Conservation (phyloP, 2,888 invertebrate species). For the Ferdinandea cuprea region DNA sequence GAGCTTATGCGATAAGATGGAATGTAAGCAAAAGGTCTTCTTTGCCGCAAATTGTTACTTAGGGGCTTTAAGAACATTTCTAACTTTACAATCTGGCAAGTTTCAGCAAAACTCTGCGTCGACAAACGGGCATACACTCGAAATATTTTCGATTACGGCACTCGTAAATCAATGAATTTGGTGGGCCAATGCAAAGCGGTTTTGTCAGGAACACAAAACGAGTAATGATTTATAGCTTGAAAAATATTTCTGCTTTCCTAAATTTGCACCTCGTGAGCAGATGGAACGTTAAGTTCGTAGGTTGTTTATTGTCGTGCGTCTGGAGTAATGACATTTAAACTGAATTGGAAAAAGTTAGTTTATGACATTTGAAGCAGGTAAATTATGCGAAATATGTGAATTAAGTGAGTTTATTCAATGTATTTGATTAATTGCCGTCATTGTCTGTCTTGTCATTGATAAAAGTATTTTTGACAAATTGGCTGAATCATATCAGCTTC, state of each 20-base stretch:
- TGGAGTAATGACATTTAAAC: conserved; percentile 45
- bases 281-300: conserved; percentile 60
- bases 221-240: conserved; percentile 71
- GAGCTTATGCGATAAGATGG: conserved; percentile 25
- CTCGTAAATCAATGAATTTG: conserved; percentile 68
- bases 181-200: conserved; percentile 54
- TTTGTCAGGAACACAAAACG: conserved; percentile 70
- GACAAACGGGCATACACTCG: conserved; percentile 14
- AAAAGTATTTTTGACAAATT: too few species aligned
- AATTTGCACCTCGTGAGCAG: conserved; percentile 68
- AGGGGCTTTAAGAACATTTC: conserved; percentile 2
- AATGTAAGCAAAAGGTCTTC: conserved; percentile 34
- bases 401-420: neutral
- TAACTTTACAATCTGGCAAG: conserved; percentile 16
- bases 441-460: too few species aligned
- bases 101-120: neutral
- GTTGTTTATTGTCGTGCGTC: conserved; percentile 52
- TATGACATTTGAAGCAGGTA: neutral
- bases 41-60: conserved; percentile 48
- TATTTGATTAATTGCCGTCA: neutral
- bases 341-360: conserved; percentile 53
- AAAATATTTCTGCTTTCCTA: conserved; percentile 57
- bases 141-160: conserved; percentile 61
- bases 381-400: neutral
- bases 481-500: too few species aligned